phyloP scores from a whole-genome alignment of 2,113 vertebrate species.

The Picathartes gymnocephalus region DNA sequence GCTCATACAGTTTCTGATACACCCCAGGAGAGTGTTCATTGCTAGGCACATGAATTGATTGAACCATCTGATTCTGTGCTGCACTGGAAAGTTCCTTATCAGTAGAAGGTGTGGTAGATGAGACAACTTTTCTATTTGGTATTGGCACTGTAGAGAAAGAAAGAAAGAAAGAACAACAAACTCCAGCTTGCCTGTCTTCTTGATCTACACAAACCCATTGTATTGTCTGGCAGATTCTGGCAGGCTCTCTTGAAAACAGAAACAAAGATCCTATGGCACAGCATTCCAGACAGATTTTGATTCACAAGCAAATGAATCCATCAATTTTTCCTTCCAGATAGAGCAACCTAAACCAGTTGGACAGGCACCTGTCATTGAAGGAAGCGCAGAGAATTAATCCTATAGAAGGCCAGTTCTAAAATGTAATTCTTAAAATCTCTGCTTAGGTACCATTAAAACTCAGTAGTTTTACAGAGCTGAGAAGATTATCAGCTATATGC shows the following conservation, averaged over 20 bases:
- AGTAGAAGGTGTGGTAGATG: background rate
- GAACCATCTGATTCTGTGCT: background rate
- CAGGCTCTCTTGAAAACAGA: background rate
- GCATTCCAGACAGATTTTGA: background rate
- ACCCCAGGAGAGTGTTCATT: constrained; percentile 51
- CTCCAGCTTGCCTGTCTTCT: background rate
- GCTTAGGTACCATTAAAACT: background rate
- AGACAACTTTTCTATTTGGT: constrained; percentile 31
- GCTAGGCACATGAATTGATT: constrained; percentile 38
- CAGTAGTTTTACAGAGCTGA: background rate
- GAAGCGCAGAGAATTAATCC: background rate
- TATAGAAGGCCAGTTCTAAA: background rate
- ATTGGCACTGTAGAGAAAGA: background rate
- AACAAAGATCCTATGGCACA: background rate
- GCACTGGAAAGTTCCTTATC: background rate
- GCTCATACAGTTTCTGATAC: constrained; percentile 63
- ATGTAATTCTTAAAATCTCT: background rate
- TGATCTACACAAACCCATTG: background rate
- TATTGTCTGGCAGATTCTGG: background rate
- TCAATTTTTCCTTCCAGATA: background rate
- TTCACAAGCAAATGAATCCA: background rate
- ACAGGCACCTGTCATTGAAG: background rate
- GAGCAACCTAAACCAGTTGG: background rate
- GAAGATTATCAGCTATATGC: background rate
- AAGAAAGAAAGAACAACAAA: background rate